These are phyloP conservation scores for Coecobrya sp. DNA, from an alignment of 2,888 invertebrate genomes.

Conservation along the genomic window DNA sequence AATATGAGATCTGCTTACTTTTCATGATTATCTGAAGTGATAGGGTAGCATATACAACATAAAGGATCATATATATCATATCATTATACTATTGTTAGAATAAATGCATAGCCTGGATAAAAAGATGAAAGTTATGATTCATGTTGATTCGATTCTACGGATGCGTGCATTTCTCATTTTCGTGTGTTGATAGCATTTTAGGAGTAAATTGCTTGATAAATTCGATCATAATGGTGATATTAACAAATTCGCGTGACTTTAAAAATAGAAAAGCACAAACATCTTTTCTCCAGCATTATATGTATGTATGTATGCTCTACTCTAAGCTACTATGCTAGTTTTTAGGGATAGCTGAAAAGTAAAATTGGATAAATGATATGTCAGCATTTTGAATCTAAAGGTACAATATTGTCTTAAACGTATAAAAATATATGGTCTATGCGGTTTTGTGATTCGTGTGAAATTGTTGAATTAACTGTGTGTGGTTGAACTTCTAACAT, in stretches of 20 bases:
- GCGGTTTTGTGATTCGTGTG: no score
- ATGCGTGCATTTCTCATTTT: slow-evolving; percentile 21
- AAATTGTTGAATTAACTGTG: not conserved
- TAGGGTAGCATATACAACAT: not conserved
- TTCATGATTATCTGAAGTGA: not conserved
- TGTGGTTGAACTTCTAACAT: not conserved
- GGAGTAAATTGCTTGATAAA: not conserved
- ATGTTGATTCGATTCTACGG: slow-evolving; percentile 26
- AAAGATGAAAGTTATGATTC: slow-evolving; percentile 2
- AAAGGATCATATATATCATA: not conserved
- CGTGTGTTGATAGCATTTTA: not conserved
- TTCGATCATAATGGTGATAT: not conserved
- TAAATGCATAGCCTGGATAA: not conserved
- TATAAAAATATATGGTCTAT: no score
- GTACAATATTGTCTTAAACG: no score
- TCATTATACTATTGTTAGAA: not conserved
- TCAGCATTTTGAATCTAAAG: no score
- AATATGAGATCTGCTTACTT: not conserved
- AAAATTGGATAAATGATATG: no score
- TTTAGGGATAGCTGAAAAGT: no score
- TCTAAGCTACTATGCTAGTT: no score
- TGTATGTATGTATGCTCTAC: no score
- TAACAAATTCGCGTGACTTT: not conserved
- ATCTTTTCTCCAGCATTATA: no score
- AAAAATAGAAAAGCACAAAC: not conserved